Conservation (phyloP, 1,140 invertebrate species). For the Drosophila gunungcola region DNA sequence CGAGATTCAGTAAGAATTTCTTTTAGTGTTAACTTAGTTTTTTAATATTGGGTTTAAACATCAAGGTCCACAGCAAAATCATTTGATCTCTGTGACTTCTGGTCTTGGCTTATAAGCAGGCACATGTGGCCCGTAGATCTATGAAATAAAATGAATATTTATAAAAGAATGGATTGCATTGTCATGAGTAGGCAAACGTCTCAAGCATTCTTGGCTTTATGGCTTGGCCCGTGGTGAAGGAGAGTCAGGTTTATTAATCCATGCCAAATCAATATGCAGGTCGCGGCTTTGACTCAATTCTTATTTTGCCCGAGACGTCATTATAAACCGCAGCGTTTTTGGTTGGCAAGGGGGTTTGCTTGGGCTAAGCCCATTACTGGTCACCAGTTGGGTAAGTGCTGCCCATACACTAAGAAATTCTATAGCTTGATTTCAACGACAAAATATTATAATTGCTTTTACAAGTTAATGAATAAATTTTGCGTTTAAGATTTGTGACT, state of each 20-base stretch:
- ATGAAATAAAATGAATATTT: conserved; percentile 41
- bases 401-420: not conserved
- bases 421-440: too few species aligned
- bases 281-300: conserved; percentile 43
- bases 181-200: conserved; percentile 39
- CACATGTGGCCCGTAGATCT: conserved; percentile 26
- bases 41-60: too few species aligned
- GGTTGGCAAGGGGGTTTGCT: conserved; percentile 33
- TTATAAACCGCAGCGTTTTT: conserved; percentile 63
- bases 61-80: conserved; percentile 27
- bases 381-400: conserved; percentile 65
- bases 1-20: too few species aligned
- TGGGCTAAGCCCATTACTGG: conserved; percentile 79
- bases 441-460: too few species aligned
- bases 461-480: too few species aligned
- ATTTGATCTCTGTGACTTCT: conserved; percentile 39
- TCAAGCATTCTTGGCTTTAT: conserved; percentile 55
- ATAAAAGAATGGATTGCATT: conserved; percentile 44
- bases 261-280: conserved; percentile 69
- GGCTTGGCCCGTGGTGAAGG: conserved; percentile 22
- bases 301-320: conserved; percentile 51
- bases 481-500: too few species aligned
- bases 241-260: conserved; percentile 34
- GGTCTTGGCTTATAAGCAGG: conserved; percentile 41
- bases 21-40: too few species aligned